Evolutionary conservation across 2,113 vertebrate genomes (phyloP).

Genomic region (Channa argus): DNA sequence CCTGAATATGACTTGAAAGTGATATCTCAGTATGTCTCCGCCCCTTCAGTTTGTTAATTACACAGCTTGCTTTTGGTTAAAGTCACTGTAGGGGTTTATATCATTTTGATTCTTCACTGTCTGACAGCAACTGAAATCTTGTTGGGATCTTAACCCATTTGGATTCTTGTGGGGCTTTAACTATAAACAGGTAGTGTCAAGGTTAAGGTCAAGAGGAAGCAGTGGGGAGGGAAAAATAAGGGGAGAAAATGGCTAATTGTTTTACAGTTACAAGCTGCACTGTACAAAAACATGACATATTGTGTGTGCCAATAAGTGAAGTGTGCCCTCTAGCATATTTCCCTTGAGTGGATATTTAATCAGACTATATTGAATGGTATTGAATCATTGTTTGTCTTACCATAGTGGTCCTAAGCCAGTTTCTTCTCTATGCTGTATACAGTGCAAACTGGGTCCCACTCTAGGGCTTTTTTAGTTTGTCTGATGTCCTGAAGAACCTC

Average conservation of each 20-base stretch:
- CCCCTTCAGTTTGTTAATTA: not conserved
- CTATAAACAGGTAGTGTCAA: constrained; percentile 14
- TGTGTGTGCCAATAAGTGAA: constrained; percentile 28
- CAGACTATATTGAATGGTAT: constrained; percentile 53
- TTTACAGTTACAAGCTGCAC: no score
- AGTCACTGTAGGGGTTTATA: constrained; percentile 7
- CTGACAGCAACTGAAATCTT: constrained; percentile 21
- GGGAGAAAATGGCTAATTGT: no score
- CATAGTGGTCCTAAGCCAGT: constrained; percentile 19
- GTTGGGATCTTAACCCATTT: constrained; percentile 37
- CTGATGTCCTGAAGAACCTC: not conserved
- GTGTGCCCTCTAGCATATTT: constrained; percentile 59
- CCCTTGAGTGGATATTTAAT: constrained; percentile 59
- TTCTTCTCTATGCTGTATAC: constrained; percentile 22
- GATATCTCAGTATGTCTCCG: no score
- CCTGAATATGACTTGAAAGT: no score
- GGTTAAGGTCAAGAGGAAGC: constrained; percentile 10
- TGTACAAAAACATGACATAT: no score
- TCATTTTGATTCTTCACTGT: constrained; percentile 3
- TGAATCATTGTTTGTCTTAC: constrained; percentile 48
- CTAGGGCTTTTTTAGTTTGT: not conserved
- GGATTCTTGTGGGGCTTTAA: constrained; percentile 32
- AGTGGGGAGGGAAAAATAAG: not conserved
- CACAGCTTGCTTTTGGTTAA: not conserved
- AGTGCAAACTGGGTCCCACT: constrained; percentile 19